Evolutionary conservation across 2,113 vertebrate genomes (phyloP).

Genomic region (Poecile atricapillus): DNA sequence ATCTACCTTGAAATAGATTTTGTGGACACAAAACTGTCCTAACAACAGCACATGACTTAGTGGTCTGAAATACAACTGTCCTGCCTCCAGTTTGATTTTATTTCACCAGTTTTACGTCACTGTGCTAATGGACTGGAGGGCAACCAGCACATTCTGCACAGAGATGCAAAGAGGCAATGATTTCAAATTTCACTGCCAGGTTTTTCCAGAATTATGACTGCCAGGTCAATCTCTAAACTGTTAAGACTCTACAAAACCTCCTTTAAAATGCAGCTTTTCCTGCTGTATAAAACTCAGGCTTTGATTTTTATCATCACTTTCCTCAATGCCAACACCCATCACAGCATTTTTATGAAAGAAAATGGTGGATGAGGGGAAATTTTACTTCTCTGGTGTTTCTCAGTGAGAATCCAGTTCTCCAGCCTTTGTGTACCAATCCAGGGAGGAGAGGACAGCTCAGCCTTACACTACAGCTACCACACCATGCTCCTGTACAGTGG

Average conservation of each 20-base stretch:
- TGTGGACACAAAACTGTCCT: neutral
- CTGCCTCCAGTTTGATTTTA: neutral
- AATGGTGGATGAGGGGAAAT: neutral
- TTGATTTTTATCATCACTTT: neutral
- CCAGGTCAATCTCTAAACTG: neutral
- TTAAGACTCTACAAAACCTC: conserved; percentile 13
- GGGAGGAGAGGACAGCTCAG: neutral
- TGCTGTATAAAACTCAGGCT: neutral
- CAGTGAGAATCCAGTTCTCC: neutral
- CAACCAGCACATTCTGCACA: neutral
- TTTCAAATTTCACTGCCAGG: conserved; percentile 6
- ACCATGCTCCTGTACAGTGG: neutral
- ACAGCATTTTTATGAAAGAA: neutral
- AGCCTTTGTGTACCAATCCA: neutral
- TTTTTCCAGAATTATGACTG: neutral
- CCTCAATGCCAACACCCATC: neutral
- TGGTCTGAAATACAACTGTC: neutral
- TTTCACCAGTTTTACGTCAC: conserved; percentile 1
- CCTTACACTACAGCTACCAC: neutral
- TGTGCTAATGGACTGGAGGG: neutral
- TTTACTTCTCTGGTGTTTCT: neutral
- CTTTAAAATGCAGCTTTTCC: neutral
- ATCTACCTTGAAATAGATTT: neutral
- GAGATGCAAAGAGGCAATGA: neutral
- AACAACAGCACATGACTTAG: neutral